A percentile compares a stretch with the other conserved stretches of the same genome.
These are phyloP conservation scores for Microctenopoma steveboyesi DNA, from an alignment of 2,797 vertebrate genomes.

Conservation along the genomic window DNA sequence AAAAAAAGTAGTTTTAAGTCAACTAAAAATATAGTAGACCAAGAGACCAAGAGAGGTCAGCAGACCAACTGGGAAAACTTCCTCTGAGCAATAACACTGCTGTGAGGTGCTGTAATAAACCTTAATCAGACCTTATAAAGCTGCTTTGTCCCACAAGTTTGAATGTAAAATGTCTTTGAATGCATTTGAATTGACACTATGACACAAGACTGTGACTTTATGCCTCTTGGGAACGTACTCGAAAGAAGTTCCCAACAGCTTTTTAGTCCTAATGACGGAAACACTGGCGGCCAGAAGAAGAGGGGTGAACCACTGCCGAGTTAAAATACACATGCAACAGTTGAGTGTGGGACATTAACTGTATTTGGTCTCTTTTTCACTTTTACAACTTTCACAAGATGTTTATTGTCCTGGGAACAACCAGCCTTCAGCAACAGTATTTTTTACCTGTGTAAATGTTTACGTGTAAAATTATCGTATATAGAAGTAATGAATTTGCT, in stretches of 20 bases:
- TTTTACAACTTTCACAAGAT: conserved; percentile 13
- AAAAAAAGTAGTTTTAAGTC: conserved; percentile 37
- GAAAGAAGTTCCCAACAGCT: conserved; percentile 8
- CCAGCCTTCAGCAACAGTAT: background rate
- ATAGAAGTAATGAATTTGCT: conserved; percentile 12
- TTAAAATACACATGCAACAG: conserved; percentile 5
- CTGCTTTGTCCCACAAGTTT: conserved; percentile 14
- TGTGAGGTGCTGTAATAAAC: conserved; percentile 39
- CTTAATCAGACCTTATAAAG: conserved; percentile 39
- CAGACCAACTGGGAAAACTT: conserved; percentile 14
- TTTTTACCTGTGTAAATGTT: background rate
- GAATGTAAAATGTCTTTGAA: conserved; percentile 15
- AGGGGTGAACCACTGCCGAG: background rate
- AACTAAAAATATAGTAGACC: conserved; percentile 16
- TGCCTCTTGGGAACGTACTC: conserved; percentile 16
- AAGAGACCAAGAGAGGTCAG: background rate
- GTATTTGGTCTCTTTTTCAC: background rate
- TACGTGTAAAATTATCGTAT: background rate
- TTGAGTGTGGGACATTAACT: background rate
- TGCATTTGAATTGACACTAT: background rate
- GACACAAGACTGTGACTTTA: conserved; percentile 3
- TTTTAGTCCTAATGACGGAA: conserved; percentile 19
- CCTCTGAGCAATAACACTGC: conserved; percentile 20
- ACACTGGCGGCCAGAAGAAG: background rate
- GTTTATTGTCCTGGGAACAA: conserved; percentile 20